Evolutionary conservation across 2,113 vertebrate genomes (phyloP).

Genomic region (Chloropsis hardwickii): DNA sequence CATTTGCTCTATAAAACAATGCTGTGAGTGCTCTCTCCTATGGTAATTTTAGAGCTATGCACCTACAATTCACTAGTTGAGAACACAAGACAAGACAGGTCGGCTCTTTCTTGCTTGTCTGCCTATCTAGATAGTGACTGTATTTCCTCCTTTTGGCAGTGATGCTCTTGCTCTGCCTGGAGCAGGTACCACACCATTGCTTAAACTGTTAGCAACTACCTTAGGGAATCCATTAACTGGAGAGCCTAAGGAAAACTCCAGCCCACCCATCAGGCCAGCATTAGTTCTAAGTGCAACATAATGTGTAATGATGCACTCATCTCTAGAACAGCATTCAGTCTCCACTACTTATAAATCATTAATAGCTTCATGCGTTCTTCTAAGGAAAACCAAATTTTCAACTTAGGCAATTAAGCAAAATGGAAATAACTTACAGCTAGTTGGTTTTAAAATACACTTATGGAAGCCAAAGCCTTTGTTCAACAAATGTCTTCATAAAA

Average conservation of each 20-base stretch:
- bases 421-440: neutral
- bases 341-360: neutral
- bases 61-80: neutral
- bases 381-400: neutral
- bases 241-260: neutral
- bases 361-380: neutral
- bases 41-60: neutral
- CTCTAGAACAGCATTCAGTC: neutral
- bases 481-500: neutral
- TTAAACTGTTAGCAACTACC: neutral
- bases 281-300: neutral
- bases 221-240: neutral
- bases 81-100: neutral
- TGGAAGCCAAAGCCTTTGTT: neutral
- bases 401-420: neutral
- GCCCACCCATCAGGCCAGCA: neutral
- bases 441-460: neutral
- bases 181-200: neutral
- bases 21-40: neutral
- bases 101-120: conserved; percentile 20
- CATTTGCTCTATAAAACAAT: neutral
- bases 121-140: conserved; percentile 1
- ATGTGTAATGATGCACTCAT: neutral
- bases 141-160: neutral
- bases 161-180: neutral